Conservation (phyloP, 2,113 vertebrate species). For the Coryphaenoides rupestris region DNA sequence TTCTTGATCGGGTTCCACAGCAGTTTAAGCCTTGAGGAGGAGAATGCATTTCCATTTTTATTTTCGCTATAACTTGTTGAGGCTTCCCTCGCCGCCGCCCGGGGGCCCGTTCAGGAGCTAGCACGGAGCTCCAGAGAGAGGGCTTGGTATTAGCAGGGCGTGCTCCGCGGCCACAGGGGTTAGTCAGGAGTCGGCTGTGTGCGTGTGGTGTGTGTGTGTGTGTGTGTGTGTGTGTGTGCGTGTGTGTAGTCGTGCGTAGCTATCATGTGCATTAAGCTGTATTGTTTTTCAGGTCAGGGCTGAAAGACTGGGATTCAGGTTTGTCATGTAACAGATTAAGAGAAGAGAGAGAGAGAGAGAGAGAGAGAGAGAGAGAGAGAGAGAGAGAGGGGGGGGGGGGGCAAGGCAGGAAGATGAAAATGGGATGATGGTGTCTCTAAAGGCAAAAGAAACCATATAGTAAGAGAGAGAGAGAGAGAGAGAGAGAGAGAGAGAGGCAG, state of each 20-base stretch:
- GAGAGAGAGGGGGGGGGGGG: not conserved
- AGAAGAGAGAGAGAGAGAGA: not conserved
- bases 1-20: not conserved
- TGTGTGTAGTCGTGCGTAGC: not conserved
- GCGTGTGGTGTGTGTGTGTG: no score
- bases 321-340: not conserved
- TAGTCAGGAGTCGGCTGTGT: not conserved
- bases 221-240: not conserved
- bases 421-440: no score
- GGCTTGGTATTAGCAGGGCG: not conserved
- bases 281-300: conserved; percentile 1
- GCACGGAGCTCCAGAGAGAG: not conserved
- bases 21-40: not conserved
- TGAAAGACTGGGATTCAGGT: not conserved
- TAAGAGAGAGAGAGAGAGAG: no score
- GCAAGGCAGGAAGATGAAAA: not conserved
- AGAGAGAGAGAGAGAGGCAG: no score
- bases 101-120: not conserved
- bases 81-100: not conserved
- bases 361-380: conserved; percentile 1
- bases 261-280: not conserved
- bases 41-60: no score
- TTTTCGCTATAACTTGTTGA: not conserved
- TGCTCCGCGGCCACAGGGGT: not conserved
- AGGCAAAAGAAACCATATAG: no score